A percentile compares a stretch with the other conserved stretches of the same genome.
phyloP scores from a whole-genome alignment of 2,888 invertebrate genomes.

The Amiota mariae region DNA sequence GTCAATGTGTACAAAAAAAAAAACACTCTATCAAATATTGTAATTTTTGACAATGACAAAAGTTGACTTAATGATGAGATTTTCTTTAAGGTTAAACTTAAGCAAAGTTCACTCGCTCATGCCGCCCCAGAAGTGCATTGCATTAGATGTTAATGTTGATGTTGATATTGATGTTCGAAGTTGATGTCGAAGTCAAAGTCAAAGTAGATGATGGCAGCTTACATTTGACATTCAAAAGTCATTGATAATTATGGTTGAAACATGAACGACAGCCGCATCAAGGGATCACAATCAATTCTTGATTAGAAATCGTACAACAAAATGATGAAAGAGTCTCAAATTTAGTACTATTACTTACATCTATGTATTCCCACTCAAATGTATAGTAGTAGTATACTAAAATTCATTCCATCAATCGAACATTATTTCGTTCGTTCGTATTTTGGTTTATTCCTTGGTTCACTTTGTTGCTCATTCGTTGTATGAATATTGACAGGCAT shows the following conservation, averaged over 20 bases:
- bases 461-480: not conserved
- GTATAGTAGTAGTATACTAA: not conserved
- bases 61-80: slow-evolving; percentile 5
- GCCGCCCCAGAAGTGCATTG: not conserved
- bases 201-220: slow-evolving; percentile 35
- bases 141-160: no score
- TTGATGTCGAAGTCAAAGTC: no score
- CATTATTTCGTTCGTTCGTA: not conserved
- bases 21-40: slow-evolving; percentile 65
- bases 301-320: slow-evolving; percentile 63
- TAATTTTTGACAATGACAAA: slow-evolving; percentile 67
- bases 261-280: slow-evolving; percentile 68
- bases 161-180: no score
- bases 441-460: not conserved
- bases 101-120: no score
- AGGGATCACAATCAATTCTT: slow-evolving; percentile 68
- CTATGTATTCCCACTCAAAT: not conserved
- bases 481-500: not conserved
- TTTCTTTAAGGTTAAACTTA: not conserved
- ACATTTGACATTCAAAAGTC: slow-evolving; percentile 67
- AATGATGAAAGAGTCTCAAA: slow-evolving; percentile 28
- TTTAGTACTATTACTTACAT: not conserved
- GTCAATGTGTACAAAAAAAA: slow-evolving; percentile 43
- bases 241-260: slow-evolving; percentile 65
- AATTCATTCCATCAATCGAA: not conserved